Conservation (phyloP, 2,888 invertebrate species). For the Meganola albula region DNA sequence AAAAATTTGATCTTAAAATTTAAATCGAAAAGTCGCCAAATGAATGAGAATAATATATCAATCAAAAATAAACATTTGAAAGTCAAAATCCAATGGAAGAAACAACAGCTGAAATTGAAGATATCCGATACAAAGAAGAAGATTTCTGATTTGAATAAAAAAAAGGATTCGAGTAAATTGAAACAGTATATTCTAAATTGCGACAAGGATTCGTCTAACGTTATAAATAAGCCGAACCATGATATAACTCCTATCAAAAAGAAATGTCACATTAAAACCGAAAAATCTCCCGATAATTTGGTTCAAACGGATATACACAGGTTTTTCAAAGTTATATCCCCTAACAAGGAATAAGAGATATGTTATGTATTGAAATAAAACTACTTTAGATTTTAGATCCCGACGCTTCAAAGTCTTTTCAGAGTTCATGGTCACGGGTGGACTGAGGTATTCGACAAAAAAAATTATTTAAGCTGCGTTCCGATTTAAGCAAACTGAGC, state of each 20-base stretch:
- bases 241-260: constrained; percentile 38
- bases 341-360: constrained; percentile 8
- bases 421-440: no score
- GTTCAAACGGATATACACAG: constrained; percentile 53
- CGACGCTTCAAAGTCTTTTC: no score
- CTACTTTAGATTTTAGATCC: no score
- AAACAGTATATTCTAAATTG: constrained; percentile 56
- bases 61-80: constrained; percentile 38
- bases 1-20: constrained; percentile 16
- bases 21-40: constrained; percentile 10
- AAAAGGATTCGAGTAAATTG: constrained; percentile 17
- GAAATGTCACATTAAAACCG: constrained; percentile 34
- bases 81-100: constrained; percentile 46
- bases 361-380: no score
- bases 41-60: constrained; percentile 26
- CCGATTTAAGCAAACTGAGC: no score
- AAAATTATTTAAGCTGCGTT: no score
- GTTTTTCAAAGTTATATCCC: constrained; percentile 43
- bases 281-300: constrained; percentile 44
- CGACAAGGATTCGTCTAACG: constrained; percentile 20
- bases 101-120: constrained; percentile 37
- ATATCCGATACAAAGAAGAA: constrained; percentile 30
- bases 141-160: no score
- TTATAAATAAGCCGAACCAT: constrained; percentile 35
- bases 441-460: no score